Percentiles rank a stretch among this genome's conserved stretches.
These are phyloP conservation scores for Zosterops borbonicus DNA, from an alignment of 2,113 vertebrate species.

Conservation along the genomic window DNA sequence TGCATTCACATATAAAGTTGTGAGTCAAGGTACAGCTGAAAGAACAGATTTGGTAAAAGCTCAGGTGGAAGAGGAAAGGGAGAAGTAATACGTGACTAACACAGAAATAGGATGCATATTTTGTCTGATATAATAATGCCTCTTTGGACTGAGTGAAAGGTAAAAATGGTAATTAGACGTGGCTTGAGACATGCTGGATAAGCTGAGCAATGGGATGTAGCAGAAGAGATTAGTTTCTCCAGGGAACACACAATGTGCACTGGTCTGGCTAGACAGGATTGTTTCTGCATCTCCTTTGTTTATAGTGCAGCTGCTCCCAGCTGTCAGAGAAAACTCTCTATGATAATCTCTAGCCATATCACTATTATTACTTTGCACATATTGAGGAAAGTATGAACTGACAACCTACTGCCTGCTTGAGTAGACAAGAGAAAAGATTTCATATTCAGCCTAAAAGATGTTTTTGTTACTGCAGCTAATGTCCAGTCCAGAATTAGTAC, in stretches of 20 bases:
- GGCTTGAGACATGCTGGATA: not conserved
- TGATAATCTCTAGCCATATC: not conserved
- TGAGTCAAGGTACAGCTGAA: not conserved
- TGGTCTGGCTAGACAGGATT: not conserved
- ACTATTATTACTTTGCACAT: not conserved
- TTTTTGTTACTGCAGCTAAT: not conserved
- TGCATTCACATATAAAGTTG: not conserved
- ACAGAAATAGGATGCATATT: not conserved
- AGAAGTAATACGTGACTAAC: not conserved
- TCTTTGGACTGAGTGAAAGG: not conserved
- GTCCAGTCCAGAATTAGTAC: not conserved
- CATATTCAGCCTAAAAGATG: not conserved
- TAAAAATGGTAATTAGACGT: not conserved
- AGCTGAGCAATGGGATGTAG: not conserved
- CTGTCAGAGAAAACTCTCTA: not conserved
- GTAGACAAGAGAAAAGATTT: not conserved
- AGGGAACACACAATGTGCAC: not conserved
- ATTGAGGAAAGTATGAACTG: not conserved
- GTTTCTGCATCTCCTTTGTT: not conserved
- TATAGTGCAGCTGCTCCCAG: not conserved
- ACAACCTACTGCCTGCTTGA: not conserved
- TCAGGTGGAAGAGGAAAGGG: not conserved
- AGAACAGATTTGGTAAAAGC: not conserved
- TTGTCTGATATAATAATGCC: not conserved
- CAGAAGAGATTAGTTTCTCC: conserved; percentile 2